Percentiles rank a stretch among this genome's conserved stretches.
Conservation (phyloP, 2,888 invertebrate species). For the Cephus rjabovi region DNA sequence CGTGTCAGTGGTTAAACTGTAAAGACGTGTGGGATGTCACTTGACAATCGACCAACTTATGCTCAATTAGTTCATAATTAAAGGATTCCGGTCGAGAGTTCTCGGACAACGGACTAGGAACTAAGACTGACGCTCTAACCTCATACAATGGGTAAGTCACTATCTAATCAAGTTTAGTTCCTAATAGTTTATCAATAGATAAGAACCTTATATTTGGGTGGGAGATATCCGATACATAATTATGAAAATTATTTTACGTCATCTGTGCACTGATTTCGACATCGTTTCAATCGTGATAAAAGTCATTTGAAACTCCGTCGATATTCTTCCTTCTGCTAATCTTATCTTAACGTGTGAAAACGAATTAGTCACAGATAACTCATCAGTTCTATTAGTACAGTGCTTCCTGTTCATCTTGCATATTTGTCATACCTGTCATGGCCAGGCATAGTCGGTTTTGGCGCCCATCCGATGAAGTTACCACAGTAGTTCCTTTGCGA, state of each 20-base stretch:
- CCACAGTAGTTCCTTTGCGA: constrained; percentile 36
- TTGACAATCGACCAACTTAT: constrained; percentile 27
- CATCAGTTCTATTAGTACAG: constrained; percentile 9
- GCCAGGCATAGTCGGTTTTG: constrained; percentile 26
- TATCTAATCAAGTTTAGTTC: background rate
- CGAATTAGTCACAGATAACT: constrained; percentile 36
- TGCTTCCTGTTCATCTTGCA: background rate
- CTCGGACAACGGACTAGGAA: constrained; percentile 25
- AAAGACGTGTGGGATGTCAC: constrained; percentile 40
- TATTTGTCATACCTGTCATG: constrained; percentile 15
- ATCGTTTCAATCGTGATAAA: background rate
- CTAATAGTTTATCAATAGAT: background rate
- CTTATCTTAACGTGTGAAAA: constrained; percentile 31
- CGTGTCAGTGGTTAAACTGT: constrained; percentile 25
- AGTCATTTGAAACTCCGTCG: background rate
- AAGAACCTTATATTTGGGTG: background rate
- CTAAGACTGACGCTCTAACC: constrained; percentile 33
- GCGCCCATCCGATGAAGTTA: constrained; percentile 16
- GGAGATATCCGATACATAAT: background rate
- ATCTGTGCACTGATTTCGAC: background rate
- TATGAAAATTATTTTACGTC: background rate
- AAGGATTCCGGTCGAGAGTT: constrained; percentile 28
- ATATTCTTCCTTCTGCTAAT: constrained; percentile 23
- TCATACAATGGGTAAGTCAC: constrained; percentile 41
- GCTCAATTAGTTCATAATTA: constrained; percentile 38